Base-by-base conservation (phyloP, 1,140 invertebrate genomes). In the Brachionus plicatilis region DNA sequence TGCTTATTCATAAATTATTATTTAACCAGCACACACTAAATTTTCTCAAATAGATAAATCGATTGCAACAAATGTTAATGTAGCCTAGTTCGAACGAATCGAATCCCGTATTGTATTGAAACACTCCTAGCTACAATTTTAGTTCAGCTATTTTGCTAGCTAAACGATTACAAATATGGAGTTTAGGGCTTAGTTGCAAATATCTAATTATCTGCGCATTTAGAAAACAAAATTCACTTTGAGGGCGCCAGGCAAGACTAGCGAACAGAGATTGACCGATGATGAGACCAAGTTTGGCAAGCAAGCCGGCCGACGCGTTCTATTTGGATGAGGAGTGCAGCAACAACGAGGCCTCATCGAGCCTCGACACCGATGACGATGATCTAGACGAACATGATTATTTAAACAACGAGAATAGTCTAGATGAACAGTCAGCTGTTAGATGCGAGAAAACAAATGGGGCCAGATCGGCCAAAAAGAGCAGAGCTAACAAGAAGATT, bases 31-130 rank as follows among this genome's bases (percentile, higher is more conserved):
- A 24, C 53, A 60, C 20, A 60, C 53, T 60, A 20, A 60, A 60
- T 60, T 60, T n/a, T 60, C 8, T 60, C 20, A 60, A 60, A 60
- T 27, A 60, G 53, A 60, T 60, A 60, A 60, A 72, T 72, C 68
- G 20, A 72, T 72, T 72, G 68, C 68, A 45, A 72, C 33, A 72
- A 72, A 72, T 72, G 68, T 72, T 72, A 72, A 72, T 72, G 53
- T 60, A 60, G 53, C 53, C 53, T 60, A 60, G 53, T 60, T 60
- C 20, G 53, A 60, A 60, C 53, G 53, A 60, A 60, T 60, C 17
- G 53, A 60, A 60, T 60, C 17, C 17, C n/a, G 14, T 24, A 3
- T 60, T 20, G 53, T 17, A 37, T 53, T 53, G 53, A 24, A 60
- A 24, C 27, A 60, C 6, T 60, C 6, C 5, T 9, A 60, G 53